These are phyloP conservation scores for Tetraodon nigroviridis DNA, from an alignment of 2,113 vertebrate genomes.

Conservation along the genomic window DNA sequence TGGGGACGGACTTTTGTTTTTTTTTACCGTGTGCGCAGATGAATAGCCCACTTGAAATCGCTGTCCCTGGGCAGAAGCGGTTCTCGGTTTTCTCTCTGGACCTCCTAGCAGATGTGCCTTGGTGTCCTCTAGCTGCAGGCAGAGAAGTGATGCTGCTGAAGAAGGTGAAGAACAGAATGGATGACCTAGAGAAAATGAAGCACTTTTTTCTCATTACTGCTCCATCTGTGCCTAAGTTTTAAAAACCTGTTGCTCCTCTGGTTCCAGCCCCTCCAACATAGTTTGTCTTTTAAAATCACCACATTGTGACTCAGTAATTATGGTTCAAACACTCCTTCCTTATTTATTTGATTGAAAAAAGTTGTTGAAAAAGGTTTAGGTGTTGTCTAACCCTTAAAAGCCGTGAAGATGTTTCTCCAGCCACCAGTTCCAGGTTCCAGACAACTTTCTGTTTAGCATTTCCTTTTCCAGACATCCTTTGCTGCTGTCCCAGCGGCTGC, in stretches of 20 bases:
- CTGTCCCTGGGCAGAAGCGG: constrained; percentile 15
- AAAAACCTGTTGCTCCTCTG: no score
- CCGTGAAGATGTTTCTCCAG: constrained; percentile 7
- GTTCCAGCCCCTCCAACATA: no score
- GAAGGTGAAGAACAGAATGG: constrained; percentile 11
- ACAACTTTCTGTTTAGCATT: constrained; percentile 66
- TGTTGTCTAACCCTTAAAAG: constrained; percentile 7
- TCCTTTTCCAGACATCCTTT: constrained; percentile 54
- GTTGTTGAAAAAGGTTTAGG: constrained; percentile 5
- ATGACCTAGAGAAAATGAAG: not conserved
- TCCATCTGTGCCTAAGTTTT: no score
- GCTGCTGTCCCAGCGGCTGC: constrained; percentile 31
- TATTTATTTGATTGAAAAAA: not conserved
- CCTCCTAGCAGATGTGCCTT: constrained; percentile 35
- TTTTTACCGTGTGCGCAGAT: not conserved
- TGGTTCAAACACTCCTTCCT: constrained; percentile 9
- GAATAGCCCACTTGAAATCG: constrained; percentile 23
- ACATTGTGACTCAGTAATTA: not conserved
- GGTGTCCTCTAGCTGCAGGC: constrained; percentile 28
- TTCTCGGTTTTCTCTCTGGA: constrained; percentile 32
- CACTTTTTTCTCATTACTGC: no score
- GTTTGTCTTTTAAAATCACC: no score
- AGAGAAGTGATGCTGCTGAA: constrained; percentile 27
- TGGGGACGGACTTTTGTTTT: not conserved
- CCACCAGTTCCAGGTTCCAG: constrained; percentile 32